Base-by-base conservation (phyloP, 2,888 invertebrate species). In the Cenopis cana region DNA sequence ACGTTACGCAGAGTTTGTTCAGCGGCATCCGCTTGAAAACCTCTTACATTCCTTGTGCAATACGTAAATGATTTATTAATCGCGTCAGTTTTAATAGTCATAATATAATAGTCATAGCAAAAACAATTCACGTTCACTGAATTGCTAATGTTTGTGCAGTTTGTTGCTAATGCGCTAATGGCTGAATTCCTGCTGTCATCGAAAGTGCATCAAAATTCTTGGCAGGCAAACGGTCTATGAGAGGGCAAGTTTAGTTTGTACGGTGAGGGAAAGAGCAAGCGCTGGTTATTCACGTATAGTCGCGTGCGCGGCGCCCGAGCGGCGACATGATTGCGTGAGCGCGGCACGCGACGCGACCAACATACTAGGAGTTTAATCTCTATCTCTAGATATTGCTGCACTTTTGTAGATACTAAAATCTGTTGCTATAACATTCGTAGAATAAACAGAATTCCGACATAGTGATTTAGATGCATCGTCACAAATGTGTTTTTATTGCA, bases 301-400 rank as follows among this genome's bases (percentile, higher is more conserved):
- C 75, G 85, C 82, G 84, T 82, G 81, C 75, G 77, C 66, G 74
- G 68, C 67, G 77, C 70, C 74, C 78, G 76, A 78, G 79, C 74
- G 76, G 74, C 69, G 59, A 67, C 67, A 66, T 73, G 78, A 78
- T 81, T 77, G 78, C 79, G 78, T 79, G 78, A 77, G 77, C 74
- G 75, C 74, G 69, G 72, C 83, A 83, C 81, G 83, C 82, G 77
- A 83, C 81, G 83, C 82, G 77, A 84, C 78, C 75, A 76, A 77
- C 76, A 76, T 69, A 60, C 20, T 38, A n/a, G 24, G 11, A 55
- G 54, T 36, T 54, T 20, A 54, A 66, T 65, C 59, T 66, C 17
- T 17, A 41, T 59, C 41, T 65, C 41, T 65, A 62, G 18, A 46
- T 49, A 36, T 36, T 29, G 17, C 46, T 6, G 4, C 20, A 20